Evolutionary conservation across 30 jellyfish, hydroid and myxozoan genomes (phyloP), one percentile per base, ranked within the genome.

Genomic region (Turritopsis rubra): DNA sequence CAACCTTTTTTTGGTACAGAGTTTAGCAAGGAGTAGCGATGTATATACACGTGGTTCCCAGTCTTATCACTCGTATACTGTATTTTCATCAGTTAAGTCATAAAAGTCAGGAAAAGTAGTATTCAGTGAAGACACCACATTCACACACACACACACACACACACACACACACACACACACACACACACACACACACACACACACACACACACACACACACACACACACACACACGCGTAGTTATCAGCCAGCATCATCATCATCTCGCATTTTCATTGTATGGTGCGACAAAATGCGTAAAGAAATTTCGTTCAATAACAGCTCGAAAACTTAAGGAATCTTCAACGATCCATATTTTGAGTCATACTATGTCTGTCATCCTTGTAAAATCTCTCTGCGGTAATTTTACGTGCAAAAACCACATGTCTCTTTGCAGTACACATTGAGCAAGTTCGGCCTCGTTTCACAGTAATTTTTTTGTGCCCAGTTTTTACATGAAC

Each of bases 351-450:
- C n/a, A n/a, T n/a, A n/a, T n/a, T n/a, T n/a, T n/a, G n/a, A n/a
- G n/a, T n/a, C n/a, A n/a, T n/a, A n/a, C n/a, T n/a, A n/a, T 13
- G 60, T 41, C 60, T 13, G 9, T 5, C 60, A 41, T 41, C 13
- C 60, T 3, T 41, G 60, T 41, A 41, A 41, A 5, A 41, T 41
- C 13, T 3, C 60, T 3, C 60, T 3, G 13, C 60, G 60, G 5
- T 13, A 41, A 3, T 41, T 41, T 41, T 76, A 76, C 24, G 84
- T 76, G 28, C 97, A 90, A 29, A 83, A 74, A 25, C 80, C 90
- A 60, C 97, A 90, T 1, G 93, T 82, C n/a, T 75, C 81, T 41
- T 84, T 89, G 52, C 97, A 90, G 68, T 90, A 90, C 21, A 23
- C 65, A 1, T 41, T 21, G 96, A 90, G 83, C 21, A 85, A 70